These are phyloP conservation scores for Euspilapteryx auroguttella DNA, from an alignment of 2,888 invertebrate genomes.

Conservation along the genomic window DNA sequence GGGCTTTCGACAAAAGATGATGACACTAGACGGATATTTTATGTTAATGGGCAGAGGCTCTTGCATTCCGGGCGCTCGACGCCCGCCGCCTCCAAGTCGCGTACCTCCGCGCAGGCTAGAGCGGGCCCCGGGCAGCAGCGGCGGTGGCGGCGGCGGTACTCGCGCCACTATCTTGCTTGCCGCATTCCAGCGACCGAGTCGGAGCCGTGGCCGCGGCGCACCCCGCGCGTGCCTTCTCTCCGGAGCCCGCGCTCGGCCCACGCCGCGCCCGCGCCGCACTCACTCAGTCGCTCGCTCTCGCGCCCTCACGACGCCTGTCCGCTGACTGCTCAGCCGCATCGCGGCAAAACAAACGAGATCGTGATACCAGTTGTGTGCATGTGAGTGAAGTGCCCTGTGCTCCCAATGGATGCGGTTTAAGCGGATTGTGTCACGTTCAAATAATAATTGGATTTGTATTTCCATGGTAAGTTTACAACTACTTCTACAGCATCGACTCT, in stretches of 20 bases:
- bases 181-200: constrained; percentile 38
- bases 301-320: constrained; percentile 23
- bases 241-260: constrained; percentile 38
- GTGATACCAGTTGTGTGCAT: constrained; percentile 2
- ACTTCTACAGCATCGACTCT: constrained; percentile 17
- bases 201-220: constrained; percentile 19
- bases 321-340: neutral
- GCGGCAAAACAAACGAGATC: constrained; percentile 1
- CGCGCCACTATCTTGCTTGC: constrained; percentile 22
- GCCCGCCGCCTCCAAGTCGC: constrained; percentile 16
- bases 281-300: constrained; percentile 37
- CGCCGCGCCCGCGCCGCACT: constrained; percentile 14
- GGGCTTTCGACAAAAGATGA: too few species aligned
- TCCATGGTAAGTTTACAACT: constrained; percentile 42
- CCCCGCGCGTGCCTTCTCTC: constrained; percentile 35
- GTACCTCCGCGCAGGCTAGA: constrained; percentile 11
- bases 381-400: constrained; percentile 48
- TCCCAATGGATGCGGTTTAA: constrained; percentile 44
- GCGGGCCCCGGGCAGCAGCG: constrained; percentile 3
- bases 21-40: too few species aligned
- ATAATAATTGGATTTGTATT: constrained; percentile 43
- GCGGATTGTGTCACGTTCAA: constrained; percentile 34
- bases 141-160: constrained; percentile 2
- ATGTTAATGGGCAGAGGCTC: constrained; percentile 27
- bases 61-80: constrained; percentile 23